Conservation (phyloP, 2,113 vertebrate species). For the Dryoscopus gambensis region DNA sequence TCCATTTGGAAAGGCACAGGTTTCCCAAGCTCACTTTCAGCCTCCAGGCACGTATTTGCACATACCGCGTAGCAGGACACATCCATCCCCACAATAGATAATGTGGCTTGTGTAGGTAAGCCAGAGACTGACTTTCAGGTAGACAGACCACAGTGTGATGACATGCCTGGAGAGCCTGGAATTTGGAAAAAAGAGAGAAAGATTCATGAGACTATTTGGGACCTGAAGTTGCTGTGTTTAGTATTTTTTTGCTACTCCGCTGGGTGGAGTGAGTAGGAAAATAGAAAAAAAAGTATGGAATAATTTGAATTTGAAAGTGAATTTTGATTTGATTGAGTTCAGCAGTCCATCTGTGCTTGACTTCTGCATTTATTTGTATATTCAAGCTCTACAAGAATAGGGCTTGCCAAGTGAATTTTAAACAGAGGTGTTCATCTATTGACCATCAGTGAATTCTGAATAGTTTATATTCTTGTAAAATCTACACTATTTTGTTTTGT, state of each 20-base stretch:
- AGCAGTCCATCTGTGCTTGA: background rate
- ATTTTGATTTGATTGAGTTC: conserved; percentile 23
- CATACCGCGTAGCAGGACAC: fast-evolving
- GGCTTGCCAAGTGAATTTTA: background rate
- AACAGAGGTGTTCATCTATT: background rate
- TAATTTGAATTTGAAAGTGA: conserved; percentile 26
- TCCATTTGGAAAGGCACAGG: background rate
- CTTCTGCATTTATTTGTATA: conserved; percentile 29
- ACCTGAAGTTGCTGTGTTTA: background rate
- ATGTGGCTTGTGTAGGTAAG: background rate
- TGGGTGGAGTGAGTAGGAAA: background rate
- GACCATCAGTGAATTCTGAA: background rate
- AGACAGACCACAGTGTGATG: background rate
- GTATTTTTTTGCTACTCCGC: background rate
- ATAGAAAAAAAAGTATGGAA: background rate
- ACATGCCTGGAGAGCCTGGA: background rate
- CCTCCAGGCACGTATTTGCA: background rate
- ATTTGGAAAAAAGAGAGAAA: background rate
- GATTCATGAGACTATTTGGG: background rate
- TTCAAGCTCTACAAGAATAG: background rate
- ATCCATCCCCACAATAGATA: fast-evolving
- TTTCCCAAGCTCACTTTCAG: background rate
- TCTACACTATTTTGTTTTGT: background rate
- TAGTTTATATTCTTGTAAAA: background rate
- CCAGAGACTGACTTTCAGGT: background rate